Percentiles rank a stretch among this genome's conserved stretches.
Evolutionary conservation across 2,113 vertebrate species (phyloP).

Genomic region (Forbesichthys papilliferus): DNA sequence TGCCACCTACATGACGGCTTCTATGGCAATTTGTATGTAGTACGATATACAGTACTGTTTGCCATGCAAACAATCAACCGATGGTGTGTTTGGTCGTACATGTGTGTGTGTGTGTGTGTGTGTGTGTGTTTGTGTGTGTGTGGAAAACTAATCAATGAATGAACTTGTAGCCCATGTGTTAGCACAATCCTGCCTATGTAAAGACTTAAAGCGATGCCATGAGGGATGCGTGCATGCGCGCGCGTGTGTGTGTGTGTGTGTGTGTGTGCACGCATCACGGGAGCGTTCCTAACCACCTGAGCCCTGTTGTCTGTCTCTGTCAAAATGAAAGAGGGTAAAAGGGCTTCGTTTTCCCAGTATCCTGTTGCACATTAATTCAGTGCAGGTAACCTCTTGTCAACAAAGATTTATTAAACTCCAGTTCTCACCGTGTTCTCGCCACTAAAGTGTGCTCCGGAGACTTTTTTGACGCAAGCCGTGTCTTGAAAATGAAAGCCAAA

Average conservation of each 20-base stretch:
- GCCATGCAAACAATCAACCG: background rate
- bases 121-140: background rate
- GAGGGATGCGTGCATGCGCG: background rate
- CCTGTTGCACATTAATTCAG: constrained; percentile 26
- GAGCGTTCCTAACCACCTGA: constrained; percentile 58
- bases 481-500: no score
- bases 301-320: constrained; percentile 42
- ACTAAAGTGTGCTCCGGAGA: no score
- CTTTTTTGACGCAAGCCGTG: no score
- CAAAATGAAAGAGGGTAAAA: constrained; percentile 1
- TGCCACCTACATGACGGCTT: no score
- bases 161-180: no score
- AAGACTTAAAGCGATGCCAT: background rate
- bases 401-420: constrained; percentile 15
- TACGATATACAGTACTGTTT: no score
- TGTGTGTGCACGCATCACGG: constrained; percentile 22
- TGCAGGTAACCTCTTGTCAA: constrained; percentile 5
- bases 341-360: constrained; percentile 29
- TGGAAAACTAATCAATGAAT: no score
- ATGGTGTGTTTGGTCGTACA: background rate
- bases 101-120: constrained; percentile 10
- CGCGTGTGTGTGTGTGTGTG: background rate
- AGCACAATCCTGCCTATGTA: no score
- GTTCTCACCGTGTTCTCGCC: constrained; percentile 11
- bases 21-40: background rate